Evolutionary conservation across 2,113 vertebrate species (phyloP), one percentile per base, ranked within the genome.

Genomic region (Reinhardtius hippoglossoides): DNA sequence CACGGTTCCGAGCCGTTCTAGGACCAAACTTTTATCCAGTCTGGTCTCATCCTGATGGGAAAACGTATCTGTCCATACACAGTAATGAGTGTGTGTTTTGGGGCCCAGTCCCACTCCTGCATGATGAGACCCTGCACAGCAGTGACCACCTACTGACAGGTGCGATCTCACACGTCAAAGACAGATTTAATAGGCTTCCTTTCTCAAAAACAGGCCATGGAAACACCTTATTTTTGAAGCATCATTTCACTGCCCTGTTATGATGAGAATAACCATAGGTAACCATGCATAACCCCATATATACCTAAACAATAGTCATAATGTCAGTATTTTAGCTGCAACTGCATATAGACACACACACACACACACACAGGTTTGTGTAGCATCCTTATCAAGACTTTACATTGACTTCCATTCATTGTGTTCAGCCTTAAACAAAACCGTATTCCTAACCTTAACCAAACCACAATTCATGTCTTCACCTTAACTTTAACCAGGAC

Each of bases 161-260:
- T 71, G 46, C 1, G 20, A 66, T 72, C 50, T 40, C 50, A 52
- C 64, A 37, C 24, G 35, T 65, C 61, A 74, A 46, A 76, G 48
- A 48, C 13, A 16, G 5, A 48, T 85, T 75, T 82, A 77, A 84
- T 84, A 73, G 68, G 60, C 55, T 37, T 35, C 59, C 20, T 71
- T 72, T 21, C 62, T 71, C 48, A 66, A 68, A 69, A 81, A 54
- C 59, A 15, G 62, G 9, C 31, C 24, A 21, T 63, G 42, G 4
- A 74, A 80, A 73, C 58, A 52, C 35, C 35, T 83, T 77, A 54
- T 50, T 60, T 70, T 59, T 2, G 31, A 50, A 69, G 54, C 14
- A 68, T 44, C 4, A 20, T 48, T 69, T 67, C 63, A 31, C 55
- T 75, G 55, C 75, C 57, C 66, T 72, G 69, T 56, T 67, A n/a